phyloP scores from a whole-genome alignment of 1,140 invertebrate genomes.

The Cotesia glomerata region DNA sequence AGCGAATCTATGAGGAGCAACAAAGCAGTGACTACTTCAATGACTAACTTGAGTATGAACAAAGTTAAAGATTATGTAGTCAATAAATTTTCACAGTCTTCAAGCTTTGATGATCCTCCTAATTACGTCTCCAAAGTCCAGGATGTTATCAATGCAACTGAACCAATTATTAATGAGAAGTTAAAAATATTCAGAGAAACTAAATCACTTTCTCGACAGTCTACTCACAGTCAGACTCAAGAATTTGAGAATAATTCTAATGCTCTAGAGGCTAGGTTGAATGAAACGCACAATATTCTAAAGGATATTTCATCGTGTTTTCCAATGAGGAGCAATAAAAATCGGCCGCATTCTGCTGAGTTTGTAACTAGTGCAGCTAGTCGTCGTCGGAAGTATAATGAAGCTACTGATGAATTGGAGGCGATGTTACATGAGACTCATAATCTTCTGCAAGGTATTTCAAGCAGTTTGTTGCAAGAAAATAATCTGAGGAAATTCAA shows the following conservation, averaged over 20 bases:
- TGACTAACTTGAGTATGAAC: conserved; percentile 40
- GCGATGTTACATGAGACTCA: conserved; percentile 7
- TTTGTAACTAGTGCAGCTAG: neutral
- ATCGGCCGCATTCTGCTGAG: conserved; percentile 15
- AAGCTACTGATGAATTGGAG: neutral
- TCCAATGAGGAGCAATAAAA: conserved; percentile 14
- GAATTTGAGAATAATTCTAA: conserved; percentile 23
- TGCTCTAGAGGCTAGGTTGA: conserved; percentile 42
- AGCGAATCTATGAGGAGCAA: neutral
- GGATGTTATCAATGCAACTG: conserved; percentile 47
- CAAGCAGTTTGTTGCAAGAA: neutral
- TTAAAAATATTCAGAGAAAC: conserved; percentile 42
- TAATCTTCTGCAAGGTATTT: conserved; percentile 10
- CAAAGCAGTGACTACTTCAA: neutral
- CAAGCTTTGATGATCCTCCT: conserved; percentile 45
- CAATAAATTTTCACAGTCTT: conserved; percentile 40
- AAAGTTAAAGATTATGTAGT: conserved; percentile 44
- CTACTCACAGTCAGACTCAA: conserved; percentile 3
- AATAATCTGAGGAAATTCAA: neutral
- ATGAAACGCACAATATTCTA: conserved; percentile 46
- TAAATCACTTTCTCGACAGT: conserved; percentile 13
- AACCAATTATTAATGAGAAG: conserved; percentile 48
- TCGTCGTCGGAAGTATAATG: neutral
- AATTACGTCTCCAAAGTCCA: conserved; percentile 53
- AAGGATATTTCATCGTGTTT: conserved; percentile 44